Conservation (phyloP, 1,140 invertebrate genomes). For the Heliothis subflexa region DNA sequence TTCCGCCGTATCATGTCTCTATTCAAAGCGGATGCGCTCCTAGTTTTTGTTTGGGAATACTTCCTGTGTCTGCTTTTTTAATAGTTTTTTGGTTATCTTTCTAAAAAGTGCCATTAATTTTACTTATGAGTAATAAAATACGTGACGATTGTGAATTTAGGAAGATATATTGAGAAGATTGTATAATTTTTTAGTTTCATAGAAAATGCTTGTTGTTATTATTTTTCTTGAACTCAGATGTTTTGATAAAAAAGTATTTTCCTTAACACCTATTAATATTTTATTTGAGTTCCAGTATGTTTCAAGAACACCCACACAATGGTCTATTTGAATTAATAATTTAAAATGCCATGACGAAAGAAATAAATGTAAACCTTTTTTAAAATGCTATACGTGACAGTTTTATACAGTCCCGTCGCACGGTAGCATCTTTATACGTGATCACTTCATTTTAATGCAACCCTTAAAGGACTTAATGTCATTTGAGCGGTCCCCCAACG, state of each 20-base stretch:
- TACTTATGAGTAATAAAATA: constrained; percentile 26
- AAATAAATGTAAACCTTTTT: constrained; percentile 50
- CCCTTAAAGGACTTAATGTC: constrained; percentile 68
- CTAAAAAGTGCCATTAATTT: constrained; percentile 30
- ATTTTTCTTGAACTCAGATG: background rate
- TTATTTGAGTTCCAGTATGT: background rate
- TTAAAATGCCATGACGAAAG: constrained; percentile 49
- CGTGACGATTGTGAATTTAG: constrained; percentile 27
- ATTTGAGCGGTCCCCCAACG: too few species aligned
- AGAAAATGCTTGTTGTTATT: background rate
- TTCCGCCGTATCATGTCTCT: constrained; percentile 63
- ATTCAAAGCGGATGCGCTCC: constrained; percentile 71
- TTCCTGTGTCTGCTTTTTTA: constrained; percentile 75
- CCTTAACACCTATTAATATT: background rate
- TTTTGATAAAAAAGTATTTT: background rate
- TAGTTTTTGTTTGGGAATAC: constrained; percentile 69
- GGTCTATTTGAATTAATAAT: constrained; percentile 39
- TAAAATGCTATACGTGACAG: constrained; percentile 68
- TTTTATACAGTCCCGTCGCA: constrained; percentile 64
- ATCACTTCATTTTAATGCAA: constrained; percentile 75
- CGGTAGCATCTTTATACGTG: constrained; percentile 72
- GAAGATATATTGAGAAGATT: constrained; percentile 5
- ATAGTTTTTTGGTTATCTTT: constrained; percentile 64
- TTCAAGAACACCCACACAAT: background rate
- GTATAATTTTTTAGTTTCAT: constrained; percentile 21